Evolutionary conservation across 2,797 vertebrate genomes (phyloP).

Genomic region (Sebastes dallii): DNA sequence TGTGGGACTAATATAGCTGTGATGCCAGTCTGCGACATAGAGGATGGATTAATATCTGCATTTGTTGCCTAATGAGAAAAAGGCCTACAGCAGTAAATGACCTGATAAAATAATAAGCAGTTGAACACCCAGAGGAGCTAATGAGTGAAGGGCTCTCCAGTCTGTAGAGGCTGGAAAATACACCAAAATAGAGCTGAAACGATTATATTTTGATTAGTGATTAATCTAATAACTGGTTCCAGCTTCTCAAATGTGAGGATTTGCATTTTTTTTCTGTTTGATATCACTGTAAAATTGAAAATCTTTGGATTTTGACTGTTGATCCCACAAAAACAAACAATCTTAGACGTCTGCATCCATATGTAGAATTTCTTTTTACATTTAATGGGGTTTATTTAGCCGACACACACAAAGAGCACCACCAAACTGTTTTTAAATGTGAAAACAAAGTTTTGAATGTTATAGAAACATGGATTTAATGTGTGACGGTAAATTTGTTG

Average conservation of each 20-base stretch:
- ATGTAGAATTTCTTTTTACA: background rate
- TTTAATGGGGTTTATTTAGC: too few relatives aligned
- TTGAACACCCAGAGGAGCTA: conserved; percentile 24
- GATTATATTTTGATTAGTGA: background rate
- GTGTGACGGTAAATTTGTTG: too few relatives aligned
- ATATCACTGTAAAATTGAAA: background rate
- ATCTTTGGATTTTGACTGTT: background rate
- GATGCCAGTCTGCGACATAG: background rate
- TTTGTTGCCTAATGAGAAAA: conserved; percentile 42
- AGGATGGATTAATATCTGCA: conserved; percentile 20
- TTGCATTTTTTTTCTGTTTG: background rate
- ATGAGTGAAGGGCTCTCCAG: conserved; percentile 6
- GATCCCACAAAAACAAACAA: background rate
- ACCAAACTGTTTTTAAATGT: too few relatives aligned
- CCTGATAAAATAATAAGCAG: conserved; percentile 55
- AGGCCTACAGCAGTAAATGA: conserved; percentile 38
- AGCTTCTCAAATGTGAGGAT: background rate
- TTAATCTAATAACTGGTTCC: background rate
- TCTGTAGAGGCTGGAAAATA: conserved; percentile 7
- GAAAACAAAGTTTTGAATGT: too few relatives aligned
- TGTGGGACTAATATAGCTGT: background rate
- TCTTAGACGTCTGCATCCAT: background rate
- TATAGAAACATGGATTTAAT: too few relatives aligned
- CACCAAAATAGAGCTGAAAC: background rate
- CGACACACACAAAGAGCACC: too few relatives aligned